These are phyloP conservation scores for Salvelinus sp. DNA, from an alignment of 2,113 vertebrate genomes.

Conservation along the genomic window DNA sequence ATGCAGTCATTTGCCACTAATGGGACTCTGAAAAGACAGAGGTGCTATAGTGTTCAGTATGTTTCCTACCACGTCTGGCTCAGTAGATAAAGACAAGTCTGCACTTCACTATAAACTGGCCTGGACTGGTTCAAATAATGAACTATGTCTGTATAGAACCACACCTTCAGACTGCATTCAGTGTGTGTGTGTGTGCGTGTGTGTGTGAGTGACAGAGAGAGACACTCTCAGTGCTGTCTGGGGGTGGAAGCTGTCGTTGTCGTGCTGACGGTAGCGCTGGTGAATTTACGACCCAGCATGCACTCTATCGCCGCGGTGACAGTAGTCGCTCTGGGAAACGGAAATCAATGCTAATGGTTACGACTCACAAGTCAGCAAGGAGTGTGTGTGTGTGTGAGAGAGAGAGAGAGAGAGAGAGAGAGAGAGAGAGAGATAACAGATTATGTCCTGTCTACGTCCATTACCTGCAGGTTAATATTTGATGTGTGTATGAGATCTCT, in stretches of 20 bases:
- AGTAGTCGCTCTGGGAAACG: slow-evolving; percentile 77
- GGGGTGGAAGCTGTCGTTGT: neutral
- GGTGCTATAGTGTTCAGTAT: no score
- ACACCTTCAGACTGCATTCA: no score
- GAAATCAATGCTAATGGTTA: slow-evolving; percentile 81
- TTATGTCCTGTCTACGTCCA: neutral
- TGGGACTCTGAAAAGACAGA: no score
- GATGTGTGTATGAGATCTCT: neutral
- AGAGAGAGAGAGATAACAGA: no score
- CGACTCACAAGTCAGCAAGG: slow-evolving; percentile 77
- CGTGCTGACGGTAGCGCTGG: slow-evolving; percentile 31
- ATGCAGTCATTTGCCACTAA: no score
- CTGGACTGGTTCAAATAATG: no score
- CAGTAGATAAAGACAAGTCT: no score
- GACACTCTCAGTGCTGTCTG: neutral
- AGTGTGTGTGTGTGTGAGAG: neutral
- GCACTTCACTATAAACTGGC: no score
- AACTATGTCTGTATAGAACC: no score
- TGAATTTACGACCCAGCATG: slow-evolving; percentile 68
- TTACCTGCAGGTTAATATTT: slow-evolving; percentile 1
- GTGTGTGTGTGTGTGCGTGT: neutral
- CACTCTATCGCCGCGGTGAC: slow-evolving; percentile 73
- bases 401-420: no score
- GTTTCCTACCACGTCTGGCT: no score
- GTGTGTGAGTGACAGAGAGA: neutral